Evolutionary conservation across 2,888 invertebrate species (phyloP).

Genomic region (Drosophila mettleri): DNA sequence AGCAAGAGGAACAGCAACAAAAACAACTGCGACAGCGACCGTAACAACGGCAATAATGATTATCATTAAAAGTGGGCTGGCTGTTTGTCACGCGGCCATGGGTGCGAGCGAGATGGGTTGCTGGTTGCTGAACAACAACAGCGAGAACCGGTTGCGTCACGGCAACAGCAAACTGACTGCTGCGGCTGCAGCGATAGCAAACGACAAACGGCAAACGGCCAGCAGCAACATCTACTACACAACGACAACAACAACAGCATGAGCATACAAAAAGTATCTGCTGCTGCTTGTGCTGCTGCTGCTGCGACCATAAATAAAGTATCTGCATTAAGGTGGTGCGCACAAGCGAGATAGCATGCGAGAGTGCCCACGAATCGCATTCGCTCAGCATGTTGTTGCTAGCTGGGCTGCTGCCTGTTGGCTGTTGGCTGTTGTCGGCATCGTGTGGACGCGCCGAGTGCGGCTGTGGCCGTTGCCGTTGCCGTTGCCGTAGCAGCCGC

Average conservation of each 20-base stretch:
- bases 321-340: conserved; percentile 67
- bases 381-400: conserved; percentile 55
- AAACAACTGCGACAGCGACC: conserved; percentile 59
- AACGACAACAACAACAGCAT: conserved; percentile 22
- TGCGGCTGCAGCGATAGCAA: conserved; percentile 17
- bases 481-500: conserved; percentile 28
- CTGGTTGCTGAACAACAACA: conserved; percentile 26
- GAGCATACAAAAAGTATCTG: conserved; percentile 26
- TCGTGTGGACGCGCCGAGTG: conserved; percentile 37
- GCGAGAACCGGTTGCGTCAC: conserved; percentile 70
- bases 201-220: conserved; percentile 24
- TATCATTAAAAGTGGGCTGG: conserved; percentile 83
- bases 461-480: conserved; percentile 11
- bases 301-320: conserved; percentile 82
- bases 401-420: conserved; percentile 56
- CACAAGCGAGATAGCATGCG: conserved; percentile 55
- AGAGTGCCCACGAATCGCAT: conserved; percentile 61
- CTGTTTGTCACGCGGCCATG: conserved; percentile 63
- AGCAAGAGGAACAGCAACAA: conserved; percentile 26
- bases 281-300: conserved; percentile 28
- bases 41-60: conserved; percentile 83
- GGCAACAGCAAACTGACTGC: conserved; percentile 8
- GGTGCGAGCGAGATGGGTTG: conserved; percentile 47
- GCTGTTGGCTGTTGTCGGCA: conserved; percentile 55
- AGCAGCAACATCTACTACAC: conserved; percentile 31